Evolutionary conservation across 2,888 invertebrate genomes (phyloP).

Genomic region (Coleophora flavipennella): DNA sequence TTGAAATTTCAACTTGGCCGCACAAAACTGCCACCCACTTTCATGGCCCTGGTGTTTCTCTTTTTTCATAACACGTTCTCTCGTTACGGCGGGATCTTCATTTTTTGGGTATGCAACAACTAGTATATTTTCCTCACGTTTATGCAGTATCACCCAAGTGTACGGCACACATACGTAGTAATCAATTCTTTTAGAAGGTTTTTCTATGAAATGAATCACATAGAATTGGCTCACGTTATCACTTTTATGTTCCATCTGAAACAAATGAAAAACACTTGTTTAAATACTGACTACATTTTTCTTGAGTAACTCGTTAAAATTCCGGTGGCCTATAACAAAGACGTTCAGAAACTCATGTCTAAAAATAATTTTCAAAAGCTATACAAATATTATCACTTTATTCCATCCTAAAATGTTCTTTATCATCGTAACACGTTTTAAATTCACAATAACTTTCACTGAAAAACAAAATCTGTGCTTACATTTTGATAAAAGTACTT

Average conservation of each 20-base stretch:
- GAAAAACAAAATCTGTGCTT: neutral
- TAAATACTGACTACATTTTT: neutral
- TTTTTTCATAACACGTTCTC: neutral
- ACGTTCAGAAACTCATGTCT: neutral
- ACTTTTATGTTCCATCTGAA: neutral
- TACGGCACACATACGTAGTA: too few species aligned
- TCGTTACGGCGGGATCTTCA: slow-evolving; percentile 1
- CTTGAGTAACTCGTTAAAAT: neutral
- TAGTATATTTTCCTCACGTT: neutral
- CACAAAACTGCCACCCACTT: neutral
- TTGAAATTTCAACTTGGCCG: neutral
- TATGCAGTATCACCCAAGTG: too few species aligned
- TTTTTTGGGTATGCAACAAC: slow-evolving; percentile 1
- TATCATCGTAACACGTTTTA: neutral
- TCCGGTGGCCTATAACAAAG: neutral
- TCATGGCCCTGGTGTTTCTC: neutral
- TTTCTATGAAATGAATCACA: neutral
- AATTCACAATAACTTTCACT: neutral
- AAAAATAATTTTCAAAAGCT: neutral
- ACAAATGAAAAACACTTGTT: neutral
- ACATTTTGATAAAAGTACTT: neutral
- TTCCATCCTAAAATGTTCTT: neutral
- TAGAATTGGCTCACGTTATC: neutral
- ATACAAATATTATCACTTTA: neutral
- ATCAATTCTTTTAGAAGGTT: too few species aligned